Evolutionary conservation across 2,113 vertebrate genomes (phyloP).

Genomic region (Nettapus auritus): DNA sequence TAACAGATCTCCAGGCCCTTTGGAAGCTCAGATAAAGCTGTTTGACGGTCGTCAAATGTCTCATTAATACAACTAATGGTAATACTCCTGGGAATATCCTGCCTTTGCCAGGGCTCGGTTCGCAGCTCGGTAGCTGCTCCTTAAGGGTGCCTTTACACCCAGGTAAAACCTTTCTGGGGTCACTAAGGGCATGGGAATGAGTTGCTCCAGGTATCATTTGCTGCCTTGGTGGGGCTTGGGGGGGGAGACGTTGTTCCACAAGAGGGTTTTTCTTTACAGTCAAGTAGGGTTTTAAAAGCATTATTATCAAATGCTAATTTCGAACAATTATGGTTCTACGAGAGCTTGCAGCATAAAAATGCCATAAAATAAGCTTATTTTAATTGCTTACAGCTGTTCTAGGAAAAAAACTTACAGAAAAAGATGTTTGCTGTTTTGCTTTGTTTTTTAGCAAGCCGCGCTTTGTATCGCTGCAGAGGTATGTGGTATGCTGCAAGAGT

Average conservation of each 20-base stretch:
- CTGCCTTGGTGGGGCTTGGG: background rate
- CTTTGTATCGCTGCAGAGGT: background rate
- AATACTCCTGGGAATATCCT: background rate
- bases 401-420: background rate
- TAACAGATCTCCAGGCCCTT: conserved; percentile 2
- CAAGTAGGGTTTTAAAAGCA: background rate
- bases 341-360: background rate
- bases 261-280: background rate
- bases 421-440: background rate
- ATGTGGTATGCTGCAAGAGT: background rate
- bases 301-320: conserved; percentile 9
- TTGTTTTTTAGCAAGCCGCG: background rate
- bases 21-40: background rate
- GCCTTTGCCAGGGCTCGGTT: background rate
- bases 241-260: accelerated
- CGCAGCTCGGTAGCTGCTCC: background rate
- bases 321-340: background rate
- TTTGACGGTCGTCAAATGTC: background rate
- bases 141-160: background rate
- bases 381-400: conserved; percentile 25
- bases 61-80: background rate
- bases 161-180: background rate
- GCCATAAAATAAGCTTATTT: conserved; percentile 4
- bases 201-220: accelerated
- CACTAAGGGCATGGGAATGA: background rate